Base-by-base conservation (phyloP, 1,140 invertebrate genomes). In the Zophobas atratus region DNA sequence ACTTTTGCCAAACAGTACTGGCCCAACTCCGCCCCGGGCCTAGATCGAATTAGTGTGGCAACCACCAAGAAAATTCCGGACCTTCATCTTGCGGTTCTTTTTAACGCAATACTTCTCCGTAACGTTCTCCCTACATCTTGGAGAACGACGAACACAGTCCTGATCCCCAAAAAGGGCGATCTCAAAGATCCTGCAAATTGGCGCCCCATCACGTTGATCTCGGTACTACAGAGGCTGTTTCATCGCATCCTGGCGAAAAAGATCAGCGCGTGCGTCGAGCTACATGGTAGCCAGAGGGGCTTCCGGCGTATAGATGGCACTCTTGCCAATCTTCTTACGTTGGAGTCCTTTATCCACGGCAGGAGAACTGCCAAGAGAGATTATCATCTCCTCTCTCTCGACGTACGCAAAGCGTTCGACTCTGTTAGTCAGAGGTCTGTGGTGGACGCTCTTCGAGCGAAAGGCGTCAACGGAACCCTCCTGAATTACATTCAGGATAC, bases 321-420 rank as follows among this genome's bases (percentile, higher is more conserved):
- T 2, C 75, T 85, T 2, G 82, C 84, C 5, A 86, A 87, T 67
- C 80, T 82, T 8, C 77, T 84, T 6, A 81, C 83, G 35, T 78
- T 87, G 48, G 86, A 41, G 78, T 80, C 0, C 20, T 80, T 84
- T 20, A 77, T 86, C 51, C 81, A 77, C 77, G 82, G 84, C 48
- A 77, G 83, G 75, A 80, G 82, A 75, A 77, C 75, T 35, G 79
- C 77, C 53, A 74, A 82, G 48, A 67, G 80, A 36, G 77, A 84
- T 8, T 84, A 81, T 55, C 82, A 86, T 49, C 71, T 86, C 48
- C 81, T 83, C 1, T 81, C 85, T 5, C 79, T 85, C 1, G 83
- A 86, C 80, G 83, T 83, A 83, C 73, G 78, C 6, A 82, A 82
- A 57, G 83, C 83, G n/a, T 87, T 84, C 70, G 85, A 86, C 41